Percentiles rank a stretch among this genome's conserved stretches.
Conservation (phyloP, 2,113 vertebrate genomes). For the Maccullochella peelii region DNA sequence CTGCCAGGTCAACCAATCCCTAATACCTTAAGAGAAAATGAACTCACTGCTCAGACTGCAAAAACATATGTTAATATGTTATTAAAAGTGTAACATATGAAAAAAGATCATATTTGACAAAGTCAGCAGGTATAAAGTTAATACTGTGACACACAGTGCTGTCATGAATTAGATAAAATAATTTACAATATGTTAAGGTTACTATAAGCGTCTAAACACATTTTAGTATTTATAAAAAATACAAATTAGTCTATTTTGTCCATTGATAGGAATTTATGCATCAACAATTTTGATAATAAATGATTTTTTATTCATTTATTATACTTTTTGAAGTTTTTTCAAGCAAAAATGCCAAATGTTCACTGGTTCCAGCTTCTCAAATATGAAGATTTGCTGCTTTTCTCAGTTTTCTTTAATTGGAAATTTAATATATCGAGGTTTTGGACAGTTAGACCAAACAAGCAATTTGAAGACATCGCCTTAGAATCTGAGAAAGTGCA, state of each 20-base stretch:
- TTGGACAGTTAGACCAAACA: not conserved
- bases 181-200: not conserved
- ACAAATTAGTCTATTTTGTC: not conserved
- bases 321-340: not conserved
- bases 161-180: not conserved
- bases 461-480: not conserved
- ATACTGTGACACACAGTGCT: not conserved
- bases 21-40: not conserved
- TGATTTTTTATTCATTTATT: not conserved
- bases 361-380: not conserved
- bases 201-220: not conserved
- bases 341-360: not conserved
- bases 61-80: not conserved
- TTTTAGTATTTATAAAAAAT: not conserved
- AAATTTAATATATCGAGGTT: not conserved
- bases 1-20: slow-evolving; percentile 10
- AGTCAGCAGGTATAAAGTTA: not conserved
- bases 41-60: too few species aligned
- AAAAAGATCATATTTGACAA: not conserved
- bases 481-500: not conserved
- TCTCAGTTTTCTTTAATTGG: not conserved
- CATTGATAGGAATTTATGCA: not conserved
- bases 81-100: not conserved
- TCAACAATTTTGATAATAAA: not conserved
- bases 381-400: not conserved